These are phyloP conservation scores for Oxyruncus cristatus DNA, from an alignment of 2,113 vertebrate genomes.

Conservation along the genomic window DNA sequence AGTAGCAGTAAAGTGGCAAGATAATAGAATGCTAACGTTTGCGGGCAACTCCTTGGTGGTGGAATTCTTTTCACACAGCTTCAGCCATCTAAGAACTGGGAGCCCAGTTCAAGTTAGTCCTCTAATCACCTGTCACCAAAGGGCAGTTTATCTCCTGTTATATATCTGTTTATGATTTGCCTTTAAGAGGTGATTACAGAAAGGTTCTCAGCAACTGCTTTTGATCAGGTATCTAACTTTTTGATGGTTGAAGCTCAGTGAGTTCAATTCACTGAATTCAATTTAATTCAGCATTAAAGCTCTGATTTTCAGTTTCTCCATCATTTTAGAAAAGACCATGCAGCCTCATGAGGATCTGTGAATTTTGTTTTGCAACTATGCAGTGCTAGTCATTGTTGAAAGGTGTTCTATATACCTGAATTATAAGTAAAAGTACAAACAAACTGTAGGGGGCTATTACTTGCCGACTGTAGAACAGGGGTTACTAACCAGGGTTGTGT, in stretches of 20 bases:
- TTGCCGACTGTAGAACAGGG: not conserved
- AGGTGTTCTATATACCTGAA: not conserved
- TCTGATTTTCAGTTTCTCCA: not conserved
- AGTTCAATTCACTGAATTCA: not conserved
- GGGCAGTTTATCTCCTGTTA: not conserved
- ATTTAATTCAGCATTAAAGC: not conserved
- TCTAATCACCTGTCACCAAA: not conserved
- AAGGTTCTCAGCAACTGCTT: not conserved
- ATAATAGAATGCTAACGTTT: not conserved
- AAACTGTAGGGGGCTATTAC: not conserved
- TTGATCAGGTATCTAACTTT: not conserved
- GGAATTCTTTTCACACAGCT: not conserved
- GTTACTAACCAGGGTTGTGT: fast-evolving
- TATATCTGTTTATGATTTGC: not conserved
- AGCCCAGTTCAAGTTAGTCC: not conserved
- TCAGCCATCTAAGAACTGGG: not conserved
- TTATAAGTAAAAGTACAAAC: not conserved
- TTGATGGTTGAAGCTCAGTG: not conserved
- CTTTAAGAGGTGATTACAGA: not conserved
- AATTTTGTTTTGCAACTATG: not conserved
- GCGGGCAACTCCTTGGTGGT: not conserved
- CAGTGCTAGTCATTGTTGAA: not conserved
- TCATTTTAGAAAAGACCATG: not conserved
- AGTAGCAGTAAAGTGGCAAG: not conserved
- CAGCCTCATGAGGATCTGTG: not conserved